Percentiles rank a stretch among this genome's conserved stretches.
These are phyloP conservation scores for Spisula solida DNA, from an alignment of 2,888 invertebrate genomes.

Conservation along the genomic window DNA sequence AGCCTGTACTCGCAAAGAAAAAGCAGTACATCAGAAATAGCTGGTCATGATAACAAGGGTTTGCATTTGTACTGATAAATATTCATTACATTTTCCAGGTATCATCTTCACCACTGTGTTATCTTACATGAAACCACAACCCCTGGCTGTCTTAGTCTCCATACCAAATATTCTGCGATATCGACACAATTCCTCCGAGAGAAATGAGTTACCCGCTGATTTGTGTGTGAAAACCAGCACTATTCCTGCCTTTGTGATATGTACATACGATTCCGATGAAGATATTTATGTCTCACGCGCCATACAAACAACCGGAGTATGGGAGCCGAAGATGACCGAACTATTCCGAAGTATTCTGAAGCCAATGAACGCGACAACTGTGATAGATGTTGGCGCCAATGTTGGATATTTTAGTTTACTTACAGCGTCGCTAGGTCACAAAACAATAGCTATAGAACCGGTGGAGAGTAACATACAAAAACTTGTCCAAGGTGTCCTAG, in stretches of 20 bases:
- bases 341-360: slow-evolving; percentile 76
- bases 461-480: slow-evolving; percentile 70
- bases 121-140: neutral
- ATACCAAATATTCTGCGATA: slow-evolving; percentile 13
- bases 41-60: too few relatives aligned
- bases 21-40: too few relatives aligned
- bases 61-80: neutral
- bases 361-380: slow-evolving; percentile 70
- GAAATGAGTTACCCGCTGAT: neutral
- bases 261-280: slow-evolving; percentile 75
- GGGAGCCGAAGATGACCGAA: slow-evolving; percentile 83
- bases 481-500: slow-evolving; percentile 73
- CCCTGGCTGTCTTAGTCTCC: neutral
- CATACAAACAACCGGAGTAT: slow-evolving; percentile 78
- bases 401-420: slow-evolving; percentile 85
- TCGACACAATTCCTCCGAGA: neutral
- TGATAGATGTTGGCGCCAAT: slow-evolving; percentile 86
- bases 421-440: slow-evolving; percentile 81
- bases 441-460: slow-evolving; percentile 86
- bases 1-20: too few relatives aligned
- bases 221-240: slow-evolving; percentile 68
- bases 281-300: slow-evolving; percentile 82
- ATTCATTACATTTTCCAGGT: neutral
- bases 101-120: neutral
- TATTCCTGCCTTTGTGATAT: slow-evolving; percentile 76